phyloP scores from a whole-genome alignment of 2,888 invertebrate genomes.

The Volucella inanis region DNA sequence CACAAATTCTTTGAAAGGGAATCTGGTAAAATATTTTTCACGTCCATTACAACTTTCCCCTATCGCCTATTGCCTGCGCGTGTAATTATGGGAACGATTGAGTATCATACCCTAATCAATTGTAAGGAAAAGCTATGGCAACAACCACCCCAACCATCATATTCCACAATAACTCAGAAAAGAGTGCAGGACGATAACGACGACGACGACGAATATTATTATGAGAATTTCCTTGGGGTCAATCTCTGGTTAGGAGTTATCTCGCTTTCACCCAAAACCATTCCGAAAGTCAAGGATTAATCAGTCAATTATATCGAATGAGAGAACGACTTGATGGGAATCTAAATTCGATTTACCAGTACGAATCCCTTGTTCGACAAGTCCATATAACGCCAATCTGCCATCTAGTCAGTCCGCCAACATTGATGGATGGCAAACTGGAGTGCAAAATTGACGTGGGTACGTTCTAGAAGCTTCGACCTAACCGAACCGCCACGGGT shows the following conservation, averaged over 20 bases:
- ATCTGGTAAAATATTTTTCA: neutral
- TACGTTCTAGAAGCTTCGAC: neutral
- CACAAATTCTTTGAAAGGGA: slow-evolving; percentile 15
- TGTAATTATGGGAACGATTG: slow-evolving; percentile 20
- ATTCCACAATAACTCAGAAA: neutral
- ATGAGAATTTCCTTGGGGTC: slow-evolving; percentile 45
- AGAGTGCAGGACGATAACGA: neutral
- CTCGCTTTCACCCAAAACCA: slow-evolving; percentile 13
- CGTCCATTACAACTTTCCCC: neutral
- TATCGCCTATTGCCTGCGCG: neutral
- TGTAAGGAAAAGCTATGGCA: slow-evolving; percentile 1
- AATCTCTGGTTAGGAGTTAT: slow-evolving; percentile 37
- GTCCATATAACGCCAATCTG: neutral
- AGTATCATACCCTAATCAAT: slow-evolving; percentile 6
- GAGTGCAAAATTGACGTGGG: neutral
- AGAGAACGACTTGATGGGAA: slow-evolving; percentile 34
- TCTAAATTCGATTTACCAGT: slow-evolving; percentile 47
- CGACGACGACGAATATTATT: slow-evolving; percentile 1
- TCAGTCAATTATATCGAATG: slow-evolving; percentile 68
- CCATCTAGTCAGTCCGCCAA: no score
- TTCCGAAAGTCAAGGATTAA: slow-evolving; percentile 63
- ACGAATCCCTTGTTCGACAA: slow-evolving; percentile 31
- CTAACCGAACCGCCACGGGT: neutral
- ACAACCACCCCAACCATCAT: neutral
- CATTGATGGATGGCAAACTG: no score